Conservation (phyloP, 1,140 invertebrate species). For the Temnothorax nylanderi region DNA sequence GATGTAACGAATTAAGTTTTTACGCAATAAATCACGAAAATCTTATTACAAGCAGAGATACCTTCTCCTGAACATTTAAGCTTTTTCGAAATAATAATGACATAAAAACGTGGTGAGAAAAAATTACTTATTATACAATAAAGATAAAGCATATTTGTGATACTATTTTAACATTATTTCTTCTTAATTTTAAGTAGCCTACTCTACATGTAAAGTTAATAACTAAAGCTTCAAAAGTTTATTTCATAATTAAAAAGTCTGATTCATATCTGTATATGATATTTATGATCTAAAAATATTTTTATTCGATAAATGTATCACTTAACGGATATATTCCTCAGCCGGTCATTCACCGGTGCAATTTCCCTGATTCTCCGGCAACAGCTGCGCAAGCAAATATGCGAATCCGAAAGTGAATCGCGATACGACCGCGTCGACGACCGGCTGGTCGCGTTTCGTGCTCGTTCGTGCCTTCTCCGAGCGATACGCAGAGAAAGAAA, state of each 20-base stretch:
- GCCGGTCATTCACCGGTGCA: conserved; percentile 41
- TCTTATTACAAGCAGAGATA: not conserved
- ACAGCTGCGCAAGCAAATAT: conserved; percentile 32
- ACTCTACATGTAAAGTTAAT: not conserved
- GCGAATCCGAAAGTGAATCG: conserved; percentile 55
- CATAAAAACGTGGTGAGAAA: not conserved
- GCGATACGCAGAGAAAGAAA: conserved; percentile 19
- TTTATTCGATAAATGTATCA: not conserved
- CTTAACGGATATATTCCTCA: conserved; percentile 20
- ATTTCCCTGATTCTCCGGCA: not conserved
- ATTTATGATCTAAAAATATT: conserved; percentile 1
- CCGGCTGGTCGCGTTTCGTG: not conserved
- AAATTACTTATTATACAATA: not conserved
- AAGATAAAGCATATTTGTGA: not conserved
- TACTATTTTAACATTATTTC: not conserved
- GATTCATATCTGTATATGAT: not conserved
- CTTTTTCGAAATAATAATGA: not conserved
- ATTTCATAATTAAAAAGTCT: no score
- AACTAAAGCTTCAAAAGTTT: not conserved
- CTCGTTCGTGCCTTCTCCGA: not conserved
- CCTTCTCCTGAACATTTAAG: not conserved
- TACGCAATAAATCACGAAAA: not conserved
- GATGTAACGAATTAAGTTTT: not conserved
- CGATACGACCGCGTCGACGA: conserved; percentile 25
- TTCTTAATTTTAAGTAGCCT: not conserved